phyloP scores from a whole-genome alignment of 1,140 invertebrate genomes.

The Drosophila seguyi region DNA sequence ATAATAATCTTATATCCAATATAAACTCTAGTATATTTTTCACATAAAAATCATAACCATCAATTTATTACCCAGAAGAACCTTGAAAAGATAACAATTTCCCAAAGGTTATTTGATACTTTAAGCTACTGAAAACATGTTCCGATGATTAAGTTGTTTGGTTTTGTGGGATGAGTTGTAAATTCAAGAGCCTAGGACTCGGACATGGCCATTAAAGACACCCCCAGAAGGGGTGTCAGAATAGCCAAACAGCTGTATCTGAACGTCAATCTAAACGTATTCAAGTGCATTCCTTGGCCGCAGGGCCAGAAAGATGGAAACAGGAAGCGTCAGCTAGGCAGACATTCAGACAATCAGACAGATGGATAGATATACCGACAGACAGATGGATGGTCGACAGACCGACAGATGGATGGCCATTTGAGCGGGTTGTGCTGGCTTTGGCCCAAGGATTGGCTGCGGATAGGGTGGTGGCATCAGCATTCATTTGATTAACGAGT shows the following conservation, averaged over 20 bases:
- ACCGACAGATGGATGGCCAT: slow-evolving; percentile 17
- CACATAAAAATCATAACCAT: not conserved
- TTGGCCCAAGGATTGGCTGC: not conserved
- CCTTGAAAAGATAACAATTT: not conserved
- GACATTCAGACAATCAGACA: slow-evolving; percentile 22
- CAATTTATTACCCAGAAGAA: not conserved
- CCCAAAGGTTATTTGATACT: not conserved
- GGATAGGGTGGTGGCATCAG: slow-evolving; percentile 40
- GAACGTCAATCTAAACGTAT: slow-evolving; percentile 79
- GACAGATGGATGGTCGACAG: slow-evolving; percentile 11
- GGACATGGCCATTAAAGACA: slow-evolving; percentile 15
- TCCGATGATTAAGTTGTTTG: slow-evolving; percentile 16
- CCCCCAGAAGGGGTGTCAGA: slow-evolving; percentile 1
- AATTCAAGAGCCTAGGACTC: not conserved
- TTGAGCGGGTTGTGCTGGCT: not conserved
- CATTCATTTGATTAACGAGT: slow-evolving; percentile 81
- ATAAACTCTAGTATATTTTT: not conserved
- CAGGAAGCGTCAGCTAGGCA: slow-evolving; percentile 29
- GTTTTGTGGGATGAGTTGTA: slow-evolving; percentile 2
- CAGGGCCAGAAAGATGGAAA: slow-evolving; percentile 24
- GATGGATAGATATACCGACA: slow-evolving; percentile 17
- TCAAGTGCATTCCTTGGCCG: slow-evolving; percentile 69
- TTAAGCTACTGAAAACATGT: not conserved
- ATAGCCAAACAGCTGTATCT: slow-evolving; percentile 72
- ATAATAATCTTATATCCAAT: not conserved